A percentile compares a stretch with the other conserved stretches of the same genome.
These are phyloP conservation scores for Condylostylus longicornis DNA, from an alignment of 1,140 invertebrate species.

Conservation along the genomic window DNA sequence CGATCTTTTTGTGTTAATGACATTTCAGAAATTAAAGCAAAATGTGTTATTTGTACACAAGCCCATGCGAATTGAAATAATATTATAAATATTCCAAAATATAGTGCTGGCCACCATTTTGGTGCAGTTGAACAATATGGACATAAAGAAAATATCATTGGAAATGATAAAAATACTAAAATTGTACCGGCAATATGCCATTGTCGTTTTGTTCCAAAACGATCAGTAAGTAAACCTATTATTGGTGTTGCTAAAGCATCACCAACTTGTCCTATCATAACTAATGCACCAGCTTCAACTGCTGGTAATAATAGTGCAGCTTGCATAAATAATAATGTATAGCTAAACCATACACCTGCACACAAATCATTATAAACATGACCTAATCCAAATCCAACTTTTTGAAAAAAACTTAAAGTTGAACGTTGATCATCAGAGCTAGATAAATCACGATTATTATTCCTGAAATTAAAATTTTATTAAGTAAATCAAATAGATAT, in stretches of 20 bases:
- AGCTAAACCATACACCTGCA: conserved; percentile 88
- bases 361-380: conserved; percentile 85
- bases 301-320: conserved; percentile 51
- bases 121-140: conserved; percentile 36
- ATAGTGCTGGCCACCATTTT: conserved; percentile 44
- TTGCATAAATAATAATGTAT: conserved; percentile 76
- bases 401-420: conserved; percentile 31
- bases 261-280: conserved; percentile 50
- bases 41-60: conserved; percentile 75
- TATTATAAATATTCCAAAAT: conserved; percentile 61
- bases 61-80: conserved; percentile 88
- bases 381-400: conserved; percentile 59
- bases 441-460: no score
- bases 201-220: conserved; percentile 52
- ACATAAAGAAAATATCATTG: conserved; percentile 63
- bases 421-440: no score
- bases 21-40: conserved; percentile 73
- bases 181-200: conserved; percentile 68
- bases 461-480: no score
- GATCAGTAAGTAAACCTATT: conserved; percentile 70
- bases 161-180: conserved; percentile 51
- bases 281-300: conserved; percentile 38
- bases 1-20: conserved; percentile 49
- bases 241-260: conserved; percentile 77
- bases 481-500: no score